phyloP scores from a whole-genome alignment of 2,113 vertebrate species.

The Carassius auratus region DNA sequence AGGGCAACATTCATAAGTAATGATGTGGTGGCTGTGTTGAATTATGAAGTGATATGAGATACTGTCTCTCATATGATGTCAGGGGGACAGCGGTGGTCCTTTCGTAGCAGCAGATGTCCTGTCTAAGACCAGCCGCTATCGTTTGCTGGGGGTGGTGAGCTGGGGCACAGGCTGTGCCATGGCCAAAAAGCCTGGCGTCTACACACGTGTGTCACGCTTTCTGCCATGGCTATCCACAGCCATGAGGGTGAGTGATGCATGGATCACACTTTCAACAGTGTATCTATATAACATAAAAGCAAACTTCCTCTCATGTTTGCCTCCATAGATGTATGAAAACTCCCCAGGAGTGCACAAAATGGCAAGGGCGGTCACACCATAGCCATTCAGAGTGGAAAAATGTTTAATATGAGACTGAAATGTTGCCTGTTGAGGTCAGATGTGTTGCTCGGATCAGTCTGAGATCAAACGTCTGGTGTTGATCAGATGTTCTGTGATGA shows the following conservation, averaged over 20 bases:
- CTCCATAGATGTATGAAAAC: conserved; percentile 75
- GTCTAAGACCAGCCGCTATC: conserved; percentile 82
- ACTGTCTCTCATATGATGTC: conserved; percentile 26
- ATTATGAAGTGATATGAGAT: background rate
- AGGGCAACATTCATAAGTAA: conserved; percentile 9
- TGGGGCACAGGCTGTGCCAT: conserved; percentile 91
- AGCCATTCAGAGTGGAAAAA: background rate
- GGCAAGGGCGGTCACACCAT: conserved; percentile 66
- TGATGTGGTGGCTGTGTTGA: background rate
- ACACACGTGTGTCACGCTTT: conserved; percentile 86
- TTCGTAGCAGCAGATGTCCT: conserved; percentile 86
- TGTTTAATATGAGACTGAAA: background rate
- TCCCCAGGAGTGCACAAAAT: conserved; percentile 77
- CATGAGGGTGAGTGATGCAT: conserved; percentile 80
- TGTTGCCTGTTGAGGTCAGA: conserved; percentile 14
- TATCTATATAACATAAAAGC: conserved; percentile 12
- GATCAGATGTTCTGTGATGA: conserved; percentile 22
- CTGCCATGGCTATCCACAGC: conserved; percentile 87
- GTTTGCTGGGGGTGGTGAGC: conserved; percentile 87
- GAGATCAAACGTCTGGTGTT: background rate
- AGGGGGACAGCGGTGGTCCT: conserved; percentile 92
- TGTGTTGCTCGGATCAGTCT: conserved; percentile 5
- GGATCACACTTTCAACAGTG: background rate
- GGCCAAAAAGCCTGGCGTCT: conserved; percentile 89
- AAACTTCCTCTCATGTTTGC: background rate